Evolutionary conservation across 2,797 vertebrate genomes (phyloP).

Genomic region (Danio kyathit): DNA sequence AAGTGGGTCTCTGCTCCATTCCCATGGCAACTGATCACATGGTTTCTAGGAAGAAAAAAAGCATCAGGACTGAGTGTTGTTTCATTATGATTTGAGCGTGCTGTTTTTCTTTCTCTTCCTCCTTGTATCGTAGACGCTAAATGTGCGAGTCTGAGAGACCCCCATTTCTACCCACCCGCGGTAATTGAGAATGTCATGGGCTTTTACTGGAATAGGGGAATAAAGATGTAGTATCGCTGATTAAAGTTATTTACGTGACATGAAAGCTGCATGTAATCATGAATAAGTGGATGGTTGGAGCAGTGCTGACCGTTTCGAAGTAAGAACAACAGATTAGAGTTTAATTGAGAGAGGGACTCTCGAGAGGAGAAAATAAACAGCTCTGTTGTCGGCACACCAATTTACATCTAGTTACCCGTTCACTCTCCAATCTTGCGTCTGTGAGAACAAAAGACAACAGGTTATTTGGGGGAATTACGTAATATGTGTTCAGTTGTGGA

Average conservation of each 20-base stretch:
- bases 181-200: conserved; percentile 49
- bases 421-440: conserved; percentile 25
- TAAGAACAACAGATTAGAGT: conserved; percentile 36
- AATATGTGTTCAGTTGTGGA: background rate
- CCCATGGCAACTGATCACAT: conserved; percentile 73
- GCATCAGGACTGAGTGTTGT: conserved; percentile 69
- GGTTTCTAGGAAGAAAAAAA: conserved; percentile 66
- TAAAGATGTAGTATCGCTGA: conserved; percentile 40
- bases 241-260: conserved; percentile 52
- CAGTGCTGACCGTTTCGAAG: conserved; percentile 38
- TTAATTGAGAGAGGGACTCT: conserved; percentile 41
- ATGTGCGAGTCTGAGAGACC: conserved; percentile 34
- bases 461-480: conserved; percentile 1
- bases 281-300: conserved; percentile 46
- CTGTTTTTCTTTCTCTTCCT: conserved; percentile 45
- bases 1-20: conserved; percentile 71
- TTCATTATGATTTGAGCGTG: conserved; percentile 62
- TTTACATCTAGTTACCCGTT: conserved; percentile 38
- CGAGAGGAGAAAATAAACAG: conserved; percentile 34
- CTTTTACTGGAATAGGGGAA: conserved; percentile 53
- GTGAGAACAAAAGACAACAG: conserved; percentile 41
- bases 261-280: conserved; percentile 51
- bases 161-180: conserved; percentile 14
- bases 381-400: conserved; percentile 36
- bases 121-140: conserved; percentile 15